Percentiles rank a stretch among this genome's conserved stretches.
phyloP scores from a whole-genome alignment of 2,113 vertebrate genomes.

The Pseudorasbora parva region DNA sequence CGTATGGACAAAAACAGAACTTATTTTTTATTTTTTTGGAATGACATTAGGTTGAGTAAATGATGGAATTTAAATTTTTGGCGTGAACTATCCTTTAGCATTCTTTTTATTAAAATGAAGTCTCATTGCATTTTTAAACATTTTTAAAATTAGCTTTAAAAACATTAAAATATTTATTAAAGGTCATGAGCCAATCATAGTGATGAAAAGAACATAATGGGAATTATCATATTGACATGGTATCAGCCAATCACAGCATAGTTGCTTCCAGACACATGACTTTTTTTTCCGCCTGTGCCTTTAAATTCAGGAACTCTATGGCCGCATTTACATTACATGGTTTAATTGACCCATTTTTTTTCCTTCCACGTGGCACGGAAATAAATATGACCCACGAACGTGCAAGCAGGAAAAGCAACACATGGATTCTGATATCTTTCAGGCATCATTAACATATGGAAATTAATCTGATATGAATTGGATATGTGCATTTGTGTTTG shows the following conservation, averaged over 20 bases:
- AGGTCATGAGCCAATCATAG: background rate
- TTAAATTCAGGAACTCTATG: background rate
- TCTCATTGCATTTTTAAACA: background rate
- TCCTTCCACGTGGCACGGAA: too few relatives aligned
- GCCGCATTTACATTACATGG: too few relatives aligned
- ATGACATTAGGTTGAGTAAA: background rate
- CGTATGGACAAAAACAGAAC: background rate
- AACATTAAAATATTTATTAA: background rate
- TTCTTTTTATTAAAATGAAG: background rate
- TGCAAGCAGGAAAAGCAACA: too few relatives aligned
- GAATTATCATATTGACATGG: background rate
- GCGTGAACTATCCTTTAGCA: background rate
- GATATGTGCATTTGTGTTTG: too few relatives aligned
- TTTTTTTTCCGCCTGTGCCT: background rate
- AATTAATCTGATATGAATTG: too few relatives aligned
- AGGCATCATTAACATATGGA: too few relatives aligned
- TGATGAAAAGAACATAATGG: background rate
- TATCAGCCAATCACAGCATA: background rate
- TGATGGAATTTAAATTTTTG: background rate
- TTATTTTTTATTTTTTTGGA: background rate
- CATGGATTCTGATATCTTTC: too few relatives aligned
- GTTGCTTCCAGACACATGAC: background rate
- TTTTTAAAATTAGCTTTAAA: background rate
- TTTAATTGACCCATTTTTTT: too few relatives aligned
- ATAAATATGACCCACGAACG: too few relatives aligned